These are phyloP conservation scores for Nipponacmea schrenckii DNA, from an alignment of 2,888 invertebrate species.

Conservation along the genomic window DNA sequence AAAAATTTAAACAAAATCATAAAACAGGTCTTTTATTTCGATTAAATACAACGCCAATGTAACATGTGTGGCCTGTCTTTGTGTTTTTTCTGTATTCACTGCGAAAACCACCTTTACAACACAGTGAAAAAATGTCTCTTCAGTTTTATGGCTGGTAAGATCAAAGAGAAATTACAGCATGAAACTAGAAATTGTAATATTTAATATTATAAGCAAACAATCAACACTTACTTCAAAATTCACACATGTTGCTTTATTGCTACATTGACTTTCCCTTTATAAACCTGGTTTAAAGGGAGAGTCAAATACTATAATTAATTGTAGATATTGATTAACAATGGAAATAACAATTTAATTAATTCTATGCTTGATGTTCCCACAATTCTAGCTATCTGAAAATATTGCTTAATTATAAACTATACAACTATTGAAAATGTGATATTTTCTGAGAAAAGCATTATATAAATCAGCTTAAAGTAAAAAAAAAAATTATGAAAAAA, in stretches of 20 bases:
- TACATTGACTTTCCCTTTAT: neutral
- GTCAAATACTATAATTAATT: too few species aligned
- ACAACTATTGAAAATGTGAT: too few species aligned
- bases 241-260: neutral
- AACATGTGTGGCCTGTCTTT: conserved; percentile 2
- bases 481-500: too few species aligned
- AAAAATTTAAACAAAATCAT: neutral
- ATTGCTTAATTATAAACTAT: too few species aligned
- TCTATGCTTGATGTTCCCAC: too few species aligned
- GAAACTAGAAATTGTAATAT: neutral
- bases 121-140: neutral
- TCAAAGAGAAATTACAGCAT: neutral
- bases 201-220: conserved; percentile 5
- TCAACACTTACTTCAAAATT: neutral
- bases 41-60: neutral
- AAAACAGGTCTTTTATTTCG: neutral
- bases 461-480: too few species aligned
- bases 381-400: too few species aligned
- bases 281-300: too few species aligned
- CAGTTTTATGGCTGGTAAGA: neutral
- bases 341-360: too few species aligned
- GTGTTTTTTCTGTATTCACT: neutral
- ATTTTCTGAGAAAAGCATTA: too few species aligned
- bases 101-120: neutral
- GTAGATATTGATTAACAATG: too few species aligned